Base-by-base conservation (phyloP, 2,797 vertebrate species). In the Margarornis squamiger region DNA sequence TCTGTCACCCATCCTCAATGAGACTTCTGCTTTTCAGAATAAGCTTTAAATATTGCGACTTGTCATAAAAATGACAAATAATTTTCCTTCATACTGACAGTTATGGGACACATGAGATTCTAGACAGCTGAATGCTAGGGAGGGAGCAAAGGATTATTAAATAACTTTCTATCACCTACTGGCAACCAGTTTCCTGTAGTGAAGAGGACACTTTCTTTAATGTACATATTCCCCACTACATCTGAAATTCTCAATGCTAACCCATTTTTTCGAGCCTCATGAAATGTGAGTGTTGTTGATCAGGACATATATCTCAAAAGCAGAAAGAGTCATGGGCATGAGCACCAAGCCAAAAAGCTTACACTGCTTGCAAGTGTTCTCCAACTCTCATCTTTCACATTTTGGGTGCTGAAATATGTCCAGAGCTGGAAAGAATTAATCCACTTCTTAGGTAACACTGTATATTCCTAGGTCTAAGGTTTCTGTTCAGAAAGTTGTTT, bases 41-140 rank as follows among this genome's bases (percentile, higher is more conserved):
- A 77, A 67, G 32, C 13, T 81, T 86, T 81, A 70, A 85, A 77
- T 83, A 73, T 67, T 80, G 80, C 7, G 38, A 19, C 39, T 57
- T 96, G n/a, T 86, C 54, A 88, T 68, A 51, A 90, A 80, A 78
- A 71, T 75, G 27, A 83, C 61, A 86, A 94, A 88, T 71, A 80
- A 57, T 90, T 93, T 91, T 14, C n/a, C 29, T 84, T 92, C 4
- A 0, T 74, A n/a, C 29, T 63, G 72, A 34, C 68, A 71, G 52
- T 55, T 80, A 71, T 1, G 86, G 48, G 61, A 86, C 71, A 10
- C 23, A 80, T 48, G 36, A 85, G 51, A 70, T 77, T 90, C 26
- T 80, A 61, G 79, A 73, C 2, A 5, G 27, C 45, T 78, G 32
- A 10, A 48, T 90, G 51, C 74, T 71, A 34, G 46, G 16, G 9